Conservation (phyloP, 2,113 vertebrate genomes). For the Rousettus leschenaultii region DNA sequence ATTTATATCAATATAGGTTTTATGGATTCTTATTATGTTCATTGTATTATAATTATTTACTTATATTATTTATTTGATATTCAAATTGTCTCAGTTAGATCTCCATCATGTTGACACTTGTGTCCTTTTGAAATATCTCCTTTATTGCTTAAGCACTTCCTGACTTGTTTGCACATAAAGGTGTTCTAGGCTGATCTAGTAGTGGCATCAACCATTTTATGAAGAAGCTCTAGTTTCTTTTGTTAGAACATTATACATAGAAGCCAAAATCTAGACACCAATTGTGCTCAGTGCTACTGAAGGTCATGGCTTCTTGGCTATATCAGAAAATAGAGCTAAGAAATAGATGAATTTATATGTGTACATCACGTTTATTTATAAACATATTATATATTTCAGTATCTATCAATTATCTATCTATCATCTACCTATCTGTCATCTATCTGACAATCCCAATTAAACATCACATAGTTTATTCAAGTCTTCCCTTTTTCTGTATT, state of each 20-base stretch:
- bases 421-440: not conserved
- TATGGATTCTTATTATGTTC: not conserved
- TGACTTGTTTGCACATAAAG: not conserved
- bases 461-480: not conserved
- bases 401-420: not conserved
- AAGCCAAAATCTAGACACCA: not conserved
- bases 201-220: not conserved
- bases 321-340: not conserved
- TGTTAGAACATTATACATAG: not conserved
- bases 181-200: not conserved
- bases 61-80: not conserved
- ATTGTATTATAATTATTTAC: not conserved
- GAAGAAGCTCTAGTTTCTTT: not conserved
- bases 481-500: not conserved
- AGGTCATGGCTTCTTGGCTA: not conserved
- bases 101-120: not conserved
- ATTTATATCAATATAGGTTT: not conserved
- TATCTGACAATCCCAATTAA: not conserved
- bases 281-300: not conserved
- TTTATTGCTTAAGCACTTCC: not conserved
- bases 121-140: not conserved
- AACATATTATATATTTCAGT: not conserved
- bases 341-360: not conserved
- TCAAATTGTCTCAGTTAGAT: not conserved
- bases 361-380: not conserved